These are phyloP conservation scores for Encarsia formosa DNA, from an alignment of 2,888 invertebrate species.

Conservation along the genomic window DNA sequence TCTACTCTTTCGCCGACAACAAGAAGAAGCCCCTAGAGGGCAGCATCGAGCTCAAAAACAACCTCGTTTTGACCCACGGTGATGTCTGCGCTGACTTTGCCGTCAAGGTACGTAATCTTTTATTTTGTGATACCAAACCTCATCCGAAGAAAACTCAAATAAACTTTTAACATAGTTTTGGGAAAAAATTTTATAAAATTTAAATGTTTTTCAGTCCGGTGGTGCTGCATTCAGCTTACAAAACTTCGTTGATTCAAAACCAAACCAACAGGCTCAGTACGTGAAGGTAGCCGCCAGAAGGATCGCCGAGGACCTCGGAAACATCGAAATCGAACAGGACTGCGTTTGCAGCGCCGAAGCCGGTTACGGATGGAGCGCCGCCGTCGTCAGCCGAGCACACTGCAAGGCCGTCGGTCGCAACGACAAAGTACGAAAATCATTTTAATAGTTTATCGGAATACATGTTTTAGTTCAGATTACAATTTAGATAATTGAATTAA, in stretches of 20 bases:
- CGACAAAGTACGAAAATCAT: constrained; percentile 34
- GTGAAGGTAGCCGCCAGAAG: constrained; percentile 52
- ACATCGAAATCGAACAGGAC: constrained; percentile 43
- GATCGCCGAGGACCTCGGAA: constrained; percentile 43
- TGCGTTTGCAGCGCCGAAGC: constrained; percentile 41
- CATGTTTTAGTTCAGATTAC: neutral
- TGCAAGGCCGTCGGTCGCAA: constrained; percentile 47
- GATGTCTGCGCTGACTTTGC: constrained; percentile 69
- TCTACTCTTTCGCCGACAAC: constrained; percentile 62
- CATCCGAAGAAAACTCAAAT: neutral
- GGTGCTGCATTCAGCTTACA: constrained; percentile 65
- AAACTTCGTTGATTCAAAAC: constrained; percentile 57
- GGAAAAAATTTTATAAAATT: neutral
- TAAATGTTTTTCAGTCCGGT: constrained; percentile 52
- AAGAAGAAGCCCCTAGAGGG: constrained; percentile 63
- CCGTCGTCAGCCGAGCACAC: constrained; percentile 34
- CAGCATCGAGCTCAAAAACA: constrained; percentile 55
- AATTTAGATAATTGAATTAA: neutral
- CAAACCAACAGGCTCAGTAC: constrained; percentile 61
- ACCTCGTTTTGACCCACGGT: constrained; percentile 53
- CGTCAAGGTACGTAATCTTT: constrained; percentile 55
- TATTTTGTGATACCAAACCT: neutral
- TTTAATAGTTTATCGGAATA: neutral
- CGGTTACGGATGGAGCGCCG: constrained; percentile 33
- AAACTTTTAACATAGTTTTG: neutral